phyloP scores from a whole-genome alignment of 2,797 vertebrate genomes.

The Siniperca undulata region DNA sequence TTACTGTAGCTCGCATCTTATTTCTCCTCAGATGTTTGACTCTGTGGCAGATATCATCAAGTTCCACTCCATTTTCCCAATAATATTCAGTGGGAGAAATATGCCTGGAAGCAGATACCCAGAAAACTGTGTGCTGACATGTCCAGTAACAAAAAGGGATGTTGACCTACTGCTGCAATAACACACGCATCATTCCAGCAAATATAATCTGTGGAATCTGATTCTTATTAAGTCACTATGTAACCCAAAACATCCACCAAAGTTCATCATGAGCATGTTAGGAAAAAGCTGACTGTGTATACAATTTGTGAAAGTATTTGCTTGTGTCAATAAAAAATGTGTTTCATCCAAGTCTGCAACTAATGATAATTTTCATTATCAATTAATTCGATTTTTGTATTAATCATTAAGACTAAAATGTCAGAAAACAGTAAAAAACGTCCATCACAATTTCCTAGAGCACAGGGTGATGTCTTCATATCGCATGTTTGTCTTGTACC shows the following conservation, averaged over 20 bases:
- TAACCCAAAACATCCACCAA: background rate
- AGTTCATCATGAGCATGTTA: background rate
- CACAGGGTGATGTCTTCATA: too few relatives aligned
- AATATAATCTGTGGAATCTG: background rate
- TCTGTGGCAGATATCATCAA: conserved; percentile 91
- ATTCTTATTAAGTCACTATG: background rate
- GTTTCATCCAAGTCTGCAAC: background rate
- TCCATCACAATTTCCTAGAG: too few relatives aligned
- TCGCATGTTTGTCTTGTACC: too few relatives aligned
- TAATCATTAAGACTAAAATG: too few relatives aligned
- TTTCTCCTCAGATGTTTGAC: conserved; percentile 87
- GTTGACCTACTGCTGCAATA: conserved; percentile 68
- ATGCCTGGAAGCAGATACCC: conserved; percentile 59
- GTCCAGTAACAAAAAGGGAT: conserved; percentile 79
- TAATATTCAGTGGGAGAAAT: conserved; percentile 88
- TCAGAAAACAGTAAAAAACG: too few relatives aligned
- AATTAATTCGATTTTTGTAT: background rate
- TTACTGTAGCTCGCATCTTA: background rate
- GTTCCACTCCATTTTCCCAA: conserved; percentile 89
- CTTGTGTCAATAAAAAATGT: conserved; percentile 6
- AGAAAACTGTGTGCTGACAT: conserved; percentile 85
- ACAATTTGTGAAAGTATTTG: background rate
- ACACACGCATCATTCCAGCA: background rate
- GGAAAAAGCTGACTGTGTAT: background rate
- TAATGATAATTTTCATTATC: background rate